Evolutionary conservation across 2,888 invertebrate species (phyloP).

Genomic region (Drosophila austrosaltans): DNA sequence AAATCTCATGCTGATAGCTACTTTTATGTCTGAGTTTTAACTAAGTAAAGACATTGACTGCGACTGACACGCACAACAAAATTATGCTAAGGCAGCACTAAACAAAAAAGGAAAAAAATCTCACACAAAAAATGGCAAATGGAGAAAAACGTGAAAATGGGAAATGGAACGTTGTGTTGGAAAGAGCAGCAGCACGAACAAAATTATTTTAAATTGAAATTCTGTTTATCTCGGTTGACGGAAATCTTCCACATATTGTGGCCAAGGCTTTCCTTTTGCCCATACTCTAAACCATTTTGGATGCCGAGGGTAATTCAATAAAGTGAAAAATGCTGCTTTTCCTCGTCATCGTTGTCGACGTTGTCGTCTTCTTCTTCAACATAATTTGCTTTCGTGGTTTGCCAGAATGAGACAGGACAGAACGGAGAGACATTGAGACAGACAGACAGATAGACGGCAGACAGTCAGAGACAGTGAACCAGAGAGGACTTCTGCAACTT

Average conservation of each 20-base stretch:
- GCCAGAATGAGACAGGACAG: constrained; percentile 46
- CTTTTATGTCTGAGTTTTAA: constrained; percentile 58
- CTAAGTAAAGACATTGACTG: constrained; percentile 49
- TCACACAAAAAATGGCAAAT: constrained; percentile 33
- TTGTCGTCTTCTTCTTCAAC: constrained; percentile 37
- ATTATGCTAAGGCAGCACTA: constrained; percentile 74
- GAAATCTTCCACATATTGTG: constrained; percentile 62
- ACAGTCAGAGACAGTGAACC: constrained; percentile 9
- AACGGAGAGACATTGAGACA: constrained; percentile 1
- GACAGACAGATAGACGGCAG: background rate
- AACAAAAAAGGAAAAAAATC: constrained; percentile 28
- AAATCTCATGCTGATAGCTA: constrained; percentile 72
- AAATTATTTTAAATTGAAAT: constrained; percentile 78
- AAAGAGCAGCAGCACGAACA: constrained; percentile 2
- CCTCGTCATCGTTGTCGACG: constrained; percentile 37
- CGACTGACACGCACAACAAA: constrained; percentile 40
- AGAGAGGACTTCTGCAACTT: constrained; percentile 11
- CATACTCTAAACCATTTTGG: constrained; percentile 13
- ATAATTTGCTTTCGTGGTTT: constrained; percentile 79
- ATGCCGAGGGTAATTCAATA: constrained; percentile 71
- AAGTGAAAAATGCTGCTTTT: constrained; percentile 79
- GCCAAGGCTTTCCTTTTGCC: constrained; percentile 25
- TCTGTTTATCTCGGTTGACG: constrained; percentile 68
- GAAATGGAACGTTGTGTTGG: background rate
- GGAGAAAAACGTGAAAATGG: constrained; percentile 34